Conservation (phyloP, 2,797 vertebrate species). For the Linurgus olivaceus region DNA sequence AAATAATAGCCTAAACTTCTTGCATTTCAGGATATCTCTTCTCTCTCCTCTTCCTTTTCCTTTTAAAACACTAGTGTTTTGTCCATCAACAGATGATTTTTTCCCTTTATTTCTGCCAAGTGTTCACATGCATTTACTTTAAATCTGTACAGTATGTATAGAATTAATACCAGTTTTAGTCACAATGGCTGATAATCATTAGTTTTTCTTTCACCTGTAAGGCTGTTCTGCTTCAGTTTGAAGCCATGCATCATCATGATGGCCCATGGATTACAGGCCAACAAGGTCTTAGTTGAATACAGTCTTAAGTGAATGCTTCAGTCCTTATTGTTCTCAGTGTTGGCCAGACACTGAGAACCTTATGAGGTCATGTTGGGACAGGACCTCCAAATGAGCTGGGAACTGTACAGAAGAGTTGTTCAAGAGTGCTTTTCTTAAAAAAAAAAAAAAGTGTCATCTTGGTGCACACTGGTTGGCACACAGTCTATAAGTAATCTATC, state of each 20-base stretch:
- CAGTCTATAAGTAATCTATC: not conserved
- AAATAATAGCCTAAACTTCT: not conserved
- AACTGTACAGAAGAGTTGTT: not conserved
- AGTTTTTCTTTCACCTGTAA: not conserved
- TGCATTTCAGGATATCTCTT: not conserved
- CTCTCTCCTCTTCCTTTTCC: not conserved
- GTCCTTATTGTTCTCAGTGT: not conserved
- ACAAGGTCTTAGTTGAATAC: not conserved
- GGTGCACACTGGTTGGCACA: not conserved
- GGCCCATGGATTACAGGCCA: not conserved
- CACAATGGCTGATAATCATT: not conserved
- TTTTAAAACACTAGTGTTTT: not conserved
- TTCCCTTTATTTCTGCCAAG: not conserved
- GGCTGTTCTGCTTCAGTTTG: not conserved
- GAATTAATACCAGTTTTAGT: not conserved
- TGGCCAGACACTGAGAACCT: not conserved
- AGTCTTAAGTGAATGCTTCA: not conserved
- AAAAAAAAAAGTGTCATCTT: not conserved
- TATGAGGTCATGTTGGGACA: not conserved
- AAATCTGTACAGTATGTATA: not conserved
- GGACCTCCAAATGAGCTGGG: not conserved
- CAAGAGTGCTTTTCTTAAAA: not conserved
- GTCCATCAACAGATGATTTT: not conserved
- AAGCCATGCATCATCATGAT: not conserved
- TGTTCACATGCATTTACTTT: not conserved